phyloP scores from a whole-genome alignment of 2,888 invertebrate species.

The Achlya flavicornis region DNA sequence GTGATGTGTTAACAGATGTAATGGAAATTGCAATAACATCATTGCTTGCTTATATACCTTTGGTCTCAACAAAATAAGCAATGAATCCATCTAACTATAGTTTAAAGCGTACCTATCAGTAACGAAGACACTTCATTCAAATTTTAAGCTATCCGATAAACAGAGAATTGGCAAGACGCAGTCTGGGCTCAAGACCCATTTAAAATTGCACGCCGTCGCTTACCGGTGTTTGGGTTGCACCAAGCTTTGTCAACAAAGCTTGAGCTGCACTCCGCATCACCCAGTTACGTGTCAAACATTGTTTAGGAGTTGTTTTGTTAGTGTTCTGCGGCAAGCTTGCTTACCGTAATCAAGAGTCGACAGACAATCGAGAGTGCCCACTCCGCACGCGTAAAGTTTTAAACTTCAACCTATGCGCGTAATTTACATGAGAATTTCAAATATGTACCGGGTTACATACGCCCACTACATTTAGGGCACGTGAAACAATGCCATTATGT shows the following conservation, averaged over 20 bases:
- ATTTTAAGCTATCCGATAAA: constrained; percentile 59
- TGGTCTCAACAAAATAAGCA: neutral
- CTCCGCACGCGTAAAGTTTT: constrained; percentile 28
- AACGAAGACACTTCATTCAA: constrained; percentile 62
- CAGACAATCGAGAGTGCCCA: constrained; percentile 31
- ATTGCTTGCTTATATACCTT: too few relatives aligned
- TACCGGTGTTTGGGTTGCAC: constrained; percentile 57
- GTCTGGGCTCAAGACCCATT: constrained; percentile 57
- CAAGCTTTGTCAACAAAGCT: constrained; percentile 66
- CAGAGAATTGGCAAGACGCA: constrained; percentile 32
- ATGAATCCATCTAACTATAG: constrained; percentile 15
- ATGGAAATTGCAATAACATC: too few relatives aligned
- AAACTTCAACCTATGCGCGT: constrained; percentile 35
- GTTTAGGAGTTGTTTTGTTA: constrained; percentile 68
- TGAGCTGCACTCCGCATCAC: constrained; percentile 65
- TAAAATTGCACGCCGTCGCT: constrained; percentile 74
- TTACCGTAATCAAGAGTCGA: constrained; percentile 50
- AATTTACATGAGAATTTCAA: constrained; percentile 29
- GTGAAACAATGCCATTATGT: constrained; percentile 68
- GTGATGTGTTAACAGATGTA: too few relatives aligned
- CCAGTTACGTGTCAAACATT: constrained; percentile 75
- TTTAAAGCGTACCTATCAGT: constrained; percentile 32
- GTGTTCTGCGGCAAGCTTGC: constrained; percentile 55
- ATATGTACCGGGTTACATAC: constrained; percentile 28
- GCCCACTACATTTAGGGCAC: constrained; percentile 45